Evolutionary conservation across 2,888 invertebrate species (phyloP).

Genomic region (Catocala nupta): DNA sequence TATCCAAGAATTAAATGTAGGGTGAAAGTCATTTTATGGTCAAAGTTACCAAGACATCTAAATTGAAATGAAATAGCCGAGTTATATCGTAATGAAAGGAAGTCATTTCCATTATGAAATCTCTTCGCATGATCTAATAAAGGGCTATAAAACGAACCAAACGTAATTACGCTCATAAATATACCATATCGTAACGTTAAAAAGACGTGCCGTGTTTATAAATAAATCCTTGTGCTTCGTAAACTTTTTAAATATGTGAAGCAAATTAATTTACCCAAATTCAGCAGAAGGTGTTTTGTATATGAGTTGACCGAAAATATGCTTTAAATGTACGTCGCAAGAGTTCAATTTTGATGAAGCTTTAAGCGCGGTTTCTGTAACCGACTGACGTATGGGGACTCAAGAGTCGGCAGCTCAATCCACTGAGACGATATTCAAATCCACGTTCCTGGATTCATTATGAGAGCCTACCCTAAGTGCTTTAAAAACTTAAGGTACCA

Average conservation of each 20-base stretch:
- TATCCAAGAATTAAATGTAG: conserved; percentile 7
- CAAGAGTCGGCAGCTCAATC: conserved; percentile 14
- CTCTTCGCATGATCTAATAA: conserved; percentile 31
- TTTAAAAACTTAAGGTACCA: conserved; percentile 27
- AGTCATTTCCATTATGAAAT: conserved; percentile 37
- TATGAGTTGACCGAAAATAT: conserved; percentile 8
- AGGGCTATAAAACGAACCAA: conserved; percentile 22
- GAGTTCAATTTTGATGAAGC: conserved; percentile 18
- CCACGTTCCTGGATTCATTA: conserved; percentile 40
- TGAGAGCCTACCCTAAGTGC: conserved; percentile 24
- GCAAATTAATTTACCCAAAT: conserved; percentile 28
- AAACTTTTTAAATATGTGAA: conserved; percentile 27
- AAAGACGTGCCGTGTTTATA: conserved; percentile 34
- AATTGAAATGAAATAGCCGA: conserved; percentile 28
- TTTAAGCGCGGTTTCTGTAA: neutral
- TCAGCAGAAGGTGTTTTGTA: conserved; percentile 6
- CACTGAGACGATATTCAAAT: conserved; percentile 33
- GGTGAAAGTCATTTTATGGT: conserved; percentile 20
- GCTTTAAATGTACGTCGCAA: neutral
- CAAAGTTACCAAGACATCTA: conserved; percentile 30
- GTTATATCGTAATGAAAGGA: conserved; percentile 43
- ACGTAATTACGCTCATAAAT: conserved; percentile 28
- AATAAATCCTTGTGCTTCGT: conserved; percentile 22
- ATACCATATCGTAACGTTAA: conserved; percentile 30
- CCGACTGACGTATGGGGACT: conserved; percentile 8